Evolutionary conservation across 2,797 vertebrate species (phyloP), one percentile per base, ranked within the genome.

Genomic region (Decapterus maruadsi): DNA sequence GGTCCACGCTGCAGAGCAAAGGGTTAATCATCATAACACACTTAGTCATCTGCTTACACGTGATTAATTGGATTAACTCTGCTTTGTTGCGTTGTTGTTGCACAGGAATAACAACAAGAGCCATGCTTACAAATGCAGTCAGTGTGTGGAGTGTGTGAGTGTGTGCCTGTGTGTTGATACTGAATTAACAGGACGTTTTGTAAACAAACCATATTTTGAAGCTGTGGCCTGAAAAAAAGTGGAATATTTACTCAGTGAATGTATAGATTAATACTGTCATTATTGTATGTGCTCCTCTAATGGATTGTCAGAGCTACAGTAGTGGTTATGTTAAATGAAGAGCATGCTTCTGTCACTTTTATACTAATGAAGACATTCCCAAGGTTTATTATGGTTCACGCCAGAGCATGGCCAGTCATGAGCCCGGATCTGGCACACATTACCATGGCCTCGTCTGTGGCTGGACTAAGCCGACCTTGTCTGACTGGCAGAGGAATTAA

Each of bases 11-110:
- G 53, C 19, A 43, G 20, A 54, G 26, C 10, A 79, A 68, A 58
- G 56, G 46, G 70, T 80, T 83, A 69, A 73, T 65, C 64, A 68
- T 53, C 64, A 68, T 53, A 68, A 68, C 66, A 50, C 45, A 72
- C 19, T 42, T 3, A 5, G 75, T 87, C 82, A 78, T 85, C 81
- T 81, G 85, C 64, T 80, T 56, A 66, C 84, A 72, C 73, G 75
- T 79, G 80, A 78, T 86, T 82, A 77, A 88, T 36, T 70, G 88
- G 90, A 91, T 92, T 91, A 87, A 67, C 48, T 57, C 6, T 62
- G 80, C 48, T 67, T 59, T 78, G 77, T 61, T 72, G 63, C 48
- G 40, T 65, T 42, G 59, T 53, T 63, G 36, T 53, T 63, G 36
- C 29, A 34, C 48, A 40, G 22, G 53, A 31, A 8, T 22, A 61